Conservation (phyloP, 2,113 vertebrate species). For the Origma solitaria region DNA sequence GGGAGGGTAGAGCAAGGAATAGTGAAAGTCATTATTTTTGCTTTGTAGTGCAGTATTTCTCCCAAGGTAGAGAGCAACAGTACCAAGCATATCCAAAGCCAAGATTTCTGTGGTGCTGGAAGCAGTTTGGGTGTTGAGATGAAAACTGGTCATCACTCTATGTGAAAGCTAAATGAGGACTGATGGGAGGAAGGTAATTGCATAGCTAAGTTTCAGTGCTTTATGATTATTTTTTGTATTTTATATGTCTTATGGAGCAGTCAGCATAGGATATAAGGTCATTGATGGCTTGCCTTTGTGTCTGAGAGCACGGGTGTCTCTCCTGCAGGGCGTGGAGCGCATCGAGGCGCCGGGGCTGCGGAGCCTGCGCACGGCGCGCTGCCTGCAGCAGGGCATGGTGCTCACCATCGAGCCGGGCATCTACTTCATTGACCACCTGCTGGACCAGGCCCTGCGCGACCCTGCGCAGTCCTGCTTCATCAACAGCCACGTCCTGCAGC, state of each 20-base stretch:
- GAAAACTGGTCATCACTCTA: background rate
- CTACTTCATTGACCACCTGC: slow-evolving; percentile 91
- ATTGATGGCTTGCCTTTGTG: fast-evolving
- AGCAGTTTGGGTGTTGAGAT: background rate
- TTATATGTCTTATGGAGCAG: fast-evolving
- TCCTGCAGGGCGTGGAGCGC: slow-evolving; percentile 80
- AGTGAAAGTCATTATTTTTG: background rate
- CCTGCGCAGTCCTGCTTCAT: slow-evolving; percentile 83
- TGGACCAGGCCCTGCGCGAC: slow-evolving; percentile 84
- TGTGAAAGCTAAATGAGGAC: background rate
- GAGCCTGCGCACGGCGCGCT: slow-evolving; percentile 84
- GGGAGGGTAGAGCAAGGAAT: background rate
- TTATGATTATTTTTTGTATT: fast-evolving
- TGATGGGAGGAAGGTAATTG: background rate
- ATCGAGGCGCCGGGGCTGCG: slow-evolving; percentile 80
- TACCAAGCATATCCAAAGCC: background rate
- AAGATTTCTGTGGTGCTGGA: background rate
- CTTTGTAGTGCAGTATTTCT: background rate
- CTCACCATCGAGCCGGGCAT: slow-evolving; percentile 94
- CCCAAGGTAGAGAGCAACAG: background rate
- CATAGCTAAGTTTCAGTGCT: background rate
- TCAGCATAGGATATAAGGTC: fast-evolving
- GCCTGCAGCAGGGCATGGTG: slow-evolving; percentile 87
- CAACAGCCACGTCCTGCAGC: slow-evolving; percentile 76
- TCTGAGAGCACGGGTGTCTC: background rate